A percentile compares a stretch with the other conserved stretches of the same genome.
phyloP scores from a whole-genome alignment of 2,797 vertebrate genomes.

The Sebastiscus albofasciatus region DNA sequence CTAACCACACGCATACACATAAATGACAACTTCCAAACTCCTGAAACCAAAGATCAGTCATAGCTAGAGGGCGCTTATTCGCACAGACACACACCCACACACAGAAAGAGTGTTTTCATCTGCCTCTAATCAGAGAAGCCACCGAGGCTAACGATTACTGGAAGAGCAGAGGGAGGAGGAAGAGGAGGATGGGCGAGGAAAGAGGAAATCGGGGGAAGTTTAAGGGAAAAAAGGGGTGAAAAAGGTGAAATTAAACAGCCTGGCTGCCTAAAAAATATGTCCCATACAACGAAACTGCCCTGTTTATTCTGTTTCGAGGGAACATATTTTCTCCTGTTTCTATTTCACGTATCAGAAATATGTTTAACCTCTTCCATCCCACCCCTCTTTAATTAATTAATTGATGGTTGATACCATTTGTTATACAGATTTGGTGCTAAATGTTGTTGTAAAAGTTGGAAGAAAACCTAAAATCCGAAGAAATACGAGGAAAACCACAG shows the following conservation, averaged over 20 bases:
- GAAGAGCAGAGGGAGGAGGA: slow-evolving; percentile 42
- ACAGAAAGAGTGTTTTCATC: slow-evolving; percentile 54
- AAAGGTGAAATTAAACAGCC: slow-evolving; percentile 18
- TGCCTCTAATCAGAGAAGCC: slow-evolving; percentile 72
- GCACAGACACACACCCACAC: slow-evolving; percentile 11
- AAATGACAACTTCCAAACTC: slow-evolving; percentile 59
- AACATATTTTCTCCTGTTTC: too few species aligned
- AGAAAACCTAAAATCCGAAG: slow-evolving; percentile 22
- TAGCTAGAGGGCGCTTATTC: slow-evolving; percentile 29
- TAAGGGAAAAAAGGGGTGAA: slow-evolving; percentile 3
- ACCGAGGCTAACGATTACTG: slow-evolving; percentile 65
- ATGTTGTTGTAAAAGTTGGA: background rate
- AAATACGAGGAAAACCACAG: slow-evolving; percentile 20
- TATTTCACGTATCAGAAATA: too few species aligned
- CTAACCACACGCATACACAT: slow-evolving; percentile 56
- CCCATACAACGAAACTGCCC: background rate
- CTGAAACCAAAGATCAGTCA: slow-evolving; percentile 64
- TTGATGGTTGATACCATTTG: too few species aligned
- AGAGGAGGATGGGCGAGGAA: background rate
- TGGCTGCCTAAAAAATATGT: background rate
- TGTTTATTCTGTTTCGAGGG: too few species aligned
- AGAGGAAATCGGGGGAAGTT: background rate
- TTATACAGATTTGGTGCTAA: too few species aligned
- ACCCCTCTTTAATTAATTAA: too few species aligned
- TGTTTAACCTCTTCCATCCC: too few species aligned